Conservation (phyloP, 2,888 invertebrate genomes). For the Drosophila borealis region DNA sequence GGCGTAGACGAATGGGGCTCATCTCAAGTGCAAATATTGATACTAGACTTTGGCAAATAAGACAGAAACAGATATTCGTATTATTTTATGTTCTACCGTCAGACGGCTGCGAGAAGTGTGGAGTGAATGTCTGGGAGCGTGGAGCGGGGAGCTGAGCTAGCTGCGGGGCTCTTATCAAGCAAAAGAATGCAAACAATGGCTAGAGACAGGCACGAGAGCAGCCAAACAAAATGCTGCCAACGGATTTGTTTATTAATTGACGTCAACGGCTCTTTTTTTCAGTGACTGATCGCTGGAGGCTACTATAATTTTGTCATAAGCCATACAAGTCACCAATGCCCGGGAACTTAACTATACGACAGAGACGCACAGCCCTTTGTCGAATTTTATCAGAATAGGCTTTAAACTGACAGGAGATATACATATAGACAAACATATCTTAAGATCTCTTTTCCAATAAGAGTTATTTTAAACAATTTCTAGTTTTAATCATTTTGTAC, state of each 20-base stretch:
- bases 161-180: conserved; percentile 27
- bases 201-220: conserved; percentile 27
- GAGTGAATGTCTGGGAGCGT: neutral
- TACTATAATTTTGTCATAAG: neutral
- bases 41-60: conserved; percentile 33
- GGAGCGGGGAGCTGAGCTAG: neutral
- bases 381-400: too few species aligned
- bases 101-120: neutral
- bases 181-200: conserved; percentile 39
- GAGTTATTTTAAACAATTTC: too few species aligned
- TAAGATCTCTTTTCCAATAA: too few species aligned
- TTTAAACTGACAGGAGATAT: too few species aligned
- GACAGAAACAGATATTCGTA: conserved; percentile 27
- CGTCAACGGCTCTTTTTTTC: conserved; percentile 39
- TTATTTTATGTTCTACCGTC: conserved; percentile 11
- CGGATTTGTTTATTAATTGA: conserved; percentile 58
- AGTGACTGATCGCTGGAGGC: neutral
- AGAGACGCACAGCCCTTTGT: too few species aligned
- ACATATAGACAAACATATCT: too few species aligned
- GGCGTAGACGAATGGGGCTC: conserved; percentile 18
- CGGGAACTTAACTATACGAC: too few species aligned
- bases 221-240: conserved; percentile 1
- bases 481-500: too few species aligned
- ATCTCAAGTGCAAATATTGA: conserved; percentile 44
- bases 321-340: neutral